Evolutionary conservation across 2,888 invertebrate species (phyloP).

Genomic region (Torymus auratus): DNA sequence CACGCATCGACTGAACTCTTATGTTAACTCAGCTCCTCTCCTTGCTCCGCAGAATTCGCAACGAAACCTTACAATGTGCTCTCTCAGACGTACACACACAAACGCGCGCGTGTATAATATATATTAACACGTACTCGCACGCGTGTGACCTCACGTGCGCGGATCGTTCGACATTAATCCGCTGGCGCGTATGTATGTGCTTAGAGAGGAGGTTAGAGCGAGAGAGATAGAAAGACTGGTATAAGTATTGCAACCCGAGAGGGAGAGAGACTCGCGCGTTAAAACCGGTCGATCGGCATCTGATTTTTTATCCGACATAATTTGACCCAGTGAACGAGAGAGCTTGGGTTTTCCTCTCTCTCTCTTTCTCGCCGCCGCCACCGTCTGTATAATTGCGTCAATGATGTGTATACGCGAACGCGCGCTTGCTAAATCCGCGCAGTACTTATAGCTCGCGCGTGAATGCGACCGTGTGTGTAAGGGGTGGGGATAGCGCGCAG

Average conservation of each 20-base stretch:
- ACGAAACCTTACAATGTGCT: conserved; percentile 4
- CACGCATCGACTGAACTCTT: no score
- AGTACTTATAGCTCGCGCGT: no score
- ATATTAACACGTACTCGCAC: neutral
- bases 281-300: conserved; percentile 51
- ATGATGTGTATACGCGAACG: conserved; percentile 10
- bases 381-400: conserved; percentile 44
- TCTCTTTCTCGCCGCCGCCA: no score
- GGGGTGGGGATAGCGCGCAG: neutral
- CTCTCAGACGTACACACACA: no score
- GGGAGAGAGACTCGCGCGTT: neutral
- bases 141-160: conserved; percentile 28
- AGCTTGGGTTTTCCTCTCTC: conserved; percentile 31
- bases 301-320: conserved; percentile 52
- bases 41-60: no score
- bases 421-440: conserved; percentile 22
- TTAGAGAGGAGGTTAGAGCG: no score
- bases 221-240: no score
- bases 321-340: conserved; percentile 56
- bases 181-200: neutral
- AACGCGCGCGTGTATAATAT: neutral
- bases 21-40: no score
- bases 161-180: conserved; percentile 36
- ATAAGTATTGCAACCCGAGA: no score
- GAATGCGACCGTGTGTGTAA: conserved; percentile 4